Percentiles rank a stretch among this genome's conserved stretches.
Evolutionary conservation across 1,140 invertebrate species (phyloP).

Genomic region (Ceratina japonica): DNA sequence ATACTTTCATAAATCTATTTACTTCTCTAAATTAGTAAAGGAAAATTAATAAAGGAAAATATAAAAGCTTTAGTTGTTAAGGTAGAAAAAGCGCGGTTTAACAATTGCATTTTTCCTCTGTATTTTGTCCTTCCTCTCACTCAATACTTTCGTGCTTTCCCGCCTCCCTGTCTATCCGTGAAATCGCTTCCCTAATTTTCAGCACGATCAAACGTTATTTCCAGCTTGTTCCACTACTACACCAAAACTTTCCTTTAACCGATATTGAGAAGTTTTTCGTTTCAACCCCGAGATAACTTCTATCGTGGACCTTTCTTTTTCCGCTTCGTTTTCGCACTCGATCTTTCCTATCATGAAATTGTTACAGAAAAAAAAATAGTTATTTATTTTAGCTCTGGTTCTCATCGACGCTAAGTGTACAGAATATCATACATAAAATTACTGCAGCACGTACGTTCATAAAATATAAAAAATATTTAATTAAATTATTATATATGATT

Average conservation of each 20-base stretch:
- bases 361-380: neutral
- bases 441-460: too few species aligned
- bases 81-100: neutral
- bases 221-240: conserved; percentile 11
- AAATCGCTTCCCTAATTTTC: conserved; percentile 72
- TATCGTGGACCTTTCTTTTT: conserved; percentile 6
- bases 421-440: too few species aligned
- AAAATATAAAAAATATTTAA: too few species aligned
- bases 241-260: conserved; percentile 65
- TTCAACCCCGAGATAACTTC: conserved; percentile 38
- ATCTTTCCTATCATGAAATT: neutral
- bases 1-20: too few species aligned
- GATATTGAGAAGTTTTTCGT: conserved; percentile 70
- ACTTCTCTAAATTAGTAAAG: too few species aligned
- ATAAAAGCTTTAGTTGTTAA: neutral
- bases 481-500: too few species aligned
- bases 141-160: conserved; percentile 18
- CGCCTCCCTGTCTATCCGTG: conserved; percentile 33
- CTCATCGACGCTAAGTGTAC: too few species aligned
- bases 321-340: conserved; percentile 13
- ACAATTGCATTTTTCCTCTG: neutral
- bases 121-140: conserved; percentile 23
- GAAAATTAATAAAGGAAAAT: too few species aligned
- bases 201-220: conserved; percentile 73
- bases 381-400: too few species aligned